Base-by-base conservation (phyloP, 2,113 vertebrate species). In the Gambusia holbrooki region DNA sequence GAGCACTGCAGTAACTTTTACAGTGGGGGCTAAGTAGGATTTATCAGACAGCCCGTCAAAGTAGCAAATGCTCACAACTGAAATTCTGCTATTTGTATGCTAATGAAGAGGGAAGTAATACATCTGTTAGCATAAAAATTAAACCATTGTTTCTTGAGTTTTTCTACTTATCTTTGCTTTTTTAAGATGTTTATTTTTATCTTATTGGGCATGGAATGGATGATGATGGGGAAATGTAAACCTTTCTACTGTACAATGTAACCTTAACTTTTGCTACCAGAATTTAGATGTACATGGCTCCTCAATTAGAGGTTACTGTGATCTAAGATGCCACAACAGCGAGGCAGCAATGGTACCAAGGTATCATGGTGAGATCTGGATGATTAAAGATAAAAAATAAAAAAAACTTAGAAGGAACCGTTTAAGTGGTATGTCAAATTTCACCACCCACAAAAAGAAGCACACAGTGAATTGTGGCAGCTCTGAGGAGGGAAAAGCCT, bases 81-180 rank as follows among this genome's bases (percentile, higher is more conserved):
- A 74, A 91, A 77, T 42, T 71, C 68, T 76, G 85, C 86, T 85
- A 86, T 90, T 88, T 92, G 79, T 90, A 91, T 89, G 85, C 78
- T 84, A 92, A 93, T 88, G 69, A 88, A 73, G 71, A 62, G 64
- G 69, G 71, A 80, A 76, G 80, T 72, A 83, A 77, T 77, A 74
- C 84, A 45, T 66, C 71, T 60, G 82, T 92, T 88, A 79, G 76
- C 80, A 90, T 83, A 81, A 79, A 83, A 63, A 40, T 67, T 37
- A 77, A 66, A 28, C 74, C 73, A 33, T 64, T 71, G 69, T 72
- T 76, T 27, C 68, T 33, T 48, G 22, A 70, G 12, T 72, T 85
- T 71, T 22, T 28, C 17, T 54, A 28, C 67, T 72, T 37, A 60
- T 71, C 54, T 81, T 81, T 69, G 58, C n/a, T 74, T 77, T 73